Conservation (phyloP, 2,113 vertebrate genomes). For the Blennius ocellaris region DNA sequence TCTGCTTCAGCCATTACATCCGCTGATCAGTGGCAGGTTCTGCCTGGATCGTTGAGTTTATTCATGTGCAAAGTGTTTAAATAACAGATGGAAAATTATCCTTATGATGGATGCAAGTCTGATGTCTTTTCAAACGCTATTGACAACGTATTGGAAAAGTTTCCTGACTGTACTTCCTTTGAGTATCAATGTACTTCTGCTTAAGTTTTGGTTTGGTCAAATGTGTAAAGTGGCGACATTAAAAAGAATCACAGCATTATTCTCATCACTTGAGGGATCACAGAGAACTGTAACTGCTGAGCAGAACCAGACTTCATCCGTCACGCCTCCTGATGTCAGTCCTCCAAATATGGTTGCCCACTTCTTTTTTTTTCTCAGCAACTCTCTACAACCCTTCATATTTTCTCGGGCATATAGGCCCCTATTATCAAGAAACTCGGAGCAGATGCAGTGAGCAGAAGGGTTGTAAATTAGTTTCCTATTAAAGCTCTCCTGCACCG, state of each 20-base stretch:
- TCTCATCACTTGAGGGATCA: neutral
- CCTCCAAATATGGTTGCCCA: neutral
- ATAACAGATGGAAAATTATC: too few species aligned
- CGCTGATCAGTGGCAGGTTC: too few species aligned
- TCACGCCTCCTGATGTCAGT: neutral
- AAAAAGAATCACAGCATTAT: neutral
- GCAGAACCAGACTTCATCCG: neutral
- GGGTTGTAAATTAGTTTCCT: constrained; percentile 74
- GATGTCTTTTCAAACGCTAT: too few species aligned
- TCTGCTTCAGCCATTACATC: too few species aligned
- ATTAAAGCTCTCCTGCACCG: constrained; percentile 69
- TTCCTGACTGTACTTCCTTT: too few species aligned
- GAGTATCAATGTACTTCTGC: too few species aligned
- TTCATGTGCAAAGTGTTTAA: too few species aligned
- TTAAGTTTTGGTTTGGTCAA: too few species aligned
- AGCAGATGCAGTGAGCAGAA: constrained; percentile 63
- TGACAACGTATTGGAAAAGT: too few species aligned
- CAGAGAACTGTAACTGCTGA: constrained; percentile 1
- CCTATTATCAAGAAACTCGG: constrained; percentile 45
- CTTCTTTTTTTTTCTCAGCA: neutral
- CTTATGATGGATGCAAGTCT: too few species aligned
- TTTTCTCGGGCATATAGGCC: neutral
- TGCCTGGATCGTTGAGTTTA: too few species aligned
- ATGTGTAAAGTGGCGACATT: too few species aligned
- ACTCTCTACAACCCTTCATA: neutral